Evolutionary conservation across 2,888 invertebrate genomes (phyloP), one percentile per base, ranked within the genome.

Genomic region (Plutella xylostella): DNA sequence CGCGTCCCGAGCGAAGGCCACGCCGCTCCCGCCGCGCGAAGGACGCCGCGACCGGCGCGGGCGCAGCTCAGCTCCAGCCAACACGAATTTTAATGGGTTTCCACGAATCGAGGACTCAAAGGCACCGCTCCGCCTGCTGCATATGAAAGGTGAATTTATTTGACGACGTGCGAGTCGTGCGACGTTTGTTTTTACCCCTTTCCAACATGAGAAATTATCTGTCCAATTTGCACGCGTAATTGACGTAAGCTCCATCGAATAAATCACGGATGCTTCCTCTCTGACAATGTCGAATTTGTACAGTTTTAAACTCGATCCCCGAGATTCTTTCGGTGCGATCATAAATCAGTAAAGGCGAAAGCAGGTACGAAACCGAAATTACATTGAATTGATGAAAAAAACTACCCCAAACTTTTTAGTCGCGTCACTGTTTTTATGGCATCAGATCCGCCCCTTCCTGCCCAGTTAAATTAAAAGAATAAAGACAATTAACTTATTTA

Each of bases 1-100:
- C 66, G 46, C 60, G 60, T 60, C 60, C 65, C 63, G 63, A 51
- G 58, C 68, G 72, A 76, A 73, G 74, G 76, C 68, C 74, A 60
- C 54, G 51, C 51, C 60, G 60, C 59, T 61, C 67, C 55, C 56
- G 54, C 57, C 51, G 45, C 48, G 46, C 63, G 68, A 67, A 69
- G 62, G 63, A 58, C 61, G 55, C 56, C 65, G 49, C 14, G 57
- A 51, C 21, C 30, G n/a, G 41, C 41, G 6, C 17, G 42, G 20
- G 5, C 31, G 15, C 34, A 19, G 18, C 11, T 11, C 9, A n/a
- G 6, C 9, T 9, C 7, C 42, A 17, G 7, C 25, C 37, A 18
- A 48, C 55, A 53, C 63, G 65, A 65, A 69, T 71, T 65, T 66
- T 62, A 73, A 73, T 72, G 65, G 50, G 52, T 57, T 73, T 72